Base-by-base conservation (phyloP, 1,140 invertebrate species). In the Coboldia fuscipes region DNA sequence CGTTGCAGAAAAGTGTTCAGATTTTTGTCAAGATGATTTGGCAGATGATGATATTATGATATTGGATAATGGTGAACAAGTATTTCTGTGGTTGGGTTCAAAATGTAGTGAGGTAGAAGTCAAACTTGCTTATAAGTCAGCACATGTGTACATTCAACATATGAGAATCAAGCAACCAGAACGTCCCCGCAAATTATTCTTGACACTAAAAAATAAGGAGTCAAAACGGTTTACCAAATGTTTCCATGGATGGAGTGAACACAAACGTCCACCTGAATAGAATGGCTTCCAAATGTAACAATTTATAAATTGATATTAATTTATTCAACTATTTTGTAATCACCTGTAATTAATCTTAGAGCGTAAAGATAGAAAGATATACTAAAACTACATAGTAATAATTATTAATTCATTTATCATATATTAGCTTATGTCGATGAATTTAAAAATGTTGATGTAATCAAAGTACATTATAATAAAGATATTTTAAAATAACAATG, bases 31-130 rank as follows among this genome's bases (percentile, higher is more conserved):
- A 80, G 96, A 99, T 58, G 96, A 99, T 62, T 63, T 99, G 42
- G 92, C 93, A 19, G 93, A 98, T 62, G 93, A 98, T 57, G 94
- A 98, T 59, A 97, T 98, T 9, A 99, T 99, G 96, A 90, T 99
- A 39, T 60, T 99, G 36, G 96, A 99, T 59, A 97, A 94, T 54
- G 96, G 96, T 2, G 78, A 89, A 48, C 83, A 96, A 58, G 88
- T 99, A 27, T 98, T 94, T 61, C 63, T 99, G 17, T 99, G 96
- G 96, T 66, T 97, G 30, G 96, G 96, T 7, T 73, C 85, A 34
- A 76, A 80, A 43, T 93, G 86, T 45, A 94, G 86, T 38, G 93
- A 99, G 66, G 92, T 99, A 6, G 94, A 98, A 66, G 90, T 97
- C 30, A 99, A 99, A 63, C 60, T 99, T 16, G 90, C 92, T 0